Percentiles rank a stretch among this genome's conserved stretches.
Conservation (phyloP, 2,797 vertebrate genomes). For the Falco berigora region DNA sequence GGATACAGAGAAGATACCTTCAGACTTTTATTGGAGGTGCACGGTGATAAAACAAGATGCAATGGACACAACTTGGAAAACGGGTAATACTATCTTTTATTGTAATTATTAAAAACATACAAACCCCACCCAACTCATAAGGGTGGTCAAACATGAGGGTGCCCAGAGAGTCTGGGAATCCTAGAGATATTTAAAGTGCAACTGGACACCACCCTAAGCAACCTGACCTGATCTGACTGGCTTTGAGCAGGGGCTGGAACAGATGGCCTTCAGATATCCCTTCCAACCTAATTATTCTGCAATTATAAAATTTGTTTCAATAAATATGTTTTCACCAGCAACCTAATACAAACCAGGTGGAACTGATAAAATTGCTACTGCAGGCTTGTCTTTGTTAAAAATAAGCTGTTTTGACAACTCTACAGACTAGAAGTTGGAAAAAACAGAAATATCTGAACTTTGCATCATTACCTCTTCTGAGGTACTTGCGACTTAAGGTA, state of each 20-base stretch:
- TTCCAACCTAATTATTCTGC: neutral
- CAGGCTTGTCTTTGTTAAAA: neutral
- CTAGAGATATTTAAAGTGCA: neutral
- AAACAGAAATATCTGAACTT: neutral
- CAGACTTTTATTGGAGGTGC: neutral
- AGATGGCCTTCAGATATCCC: neutral
- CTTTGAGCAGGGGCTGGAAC: neutral
- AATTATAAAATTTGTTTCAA: neutral
- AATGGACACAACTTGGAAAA: neutral
- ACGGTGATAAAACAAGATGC: neutral
- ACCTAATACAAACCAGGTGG: neutral
- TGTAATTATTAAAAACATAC: neutral
- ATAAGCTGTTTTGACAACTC: neutral
- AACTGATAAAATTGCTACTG: neutral
- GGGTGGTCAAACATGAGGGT: neutral
- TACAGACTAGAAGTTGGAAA: neutral
- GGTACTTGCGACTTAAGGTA: neutral
- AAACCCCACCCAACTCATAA: rapidly evolving
- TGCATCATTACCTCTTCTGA: neutral
- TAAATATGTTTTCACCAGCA: neutral
- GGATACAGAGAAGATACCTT: neutral
- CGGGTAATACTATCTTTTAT: neutral
- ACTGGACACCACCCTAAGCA: neutral
- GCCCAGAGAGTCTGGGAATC: neutral
- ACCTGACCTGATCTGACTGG: neutral